Percentiles rank a stretch among this genome's conserved stretches.
phyloP scores from a whole-genome alignment of 2,113 vertebrate species.

The Mirounga angustirostris region DNA sequence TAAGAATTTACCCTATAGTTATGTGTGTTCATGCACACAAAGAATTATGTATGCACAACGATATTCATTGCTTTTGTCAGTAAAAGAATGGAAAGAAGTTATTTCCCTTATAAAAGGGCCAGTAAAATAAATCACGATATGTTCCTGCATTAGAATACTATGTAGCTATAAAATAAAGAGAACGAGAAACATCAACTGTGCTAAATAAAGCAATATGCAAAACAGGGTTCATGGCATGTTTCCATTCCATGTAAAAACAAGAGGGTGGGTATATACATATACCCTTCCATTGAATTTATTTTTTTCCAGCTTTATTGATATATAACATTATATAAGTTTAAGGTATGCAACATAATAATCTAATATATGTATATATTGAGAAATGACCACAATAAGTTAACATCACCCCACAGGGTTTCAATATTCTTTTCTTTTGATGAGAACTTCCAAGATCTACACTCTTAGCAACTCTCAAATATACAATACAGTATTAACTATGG shows the following conservation, averaged over 20 bases:
- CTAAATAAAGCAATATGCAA: conserved; percentile 8
- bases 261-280: accelerated
- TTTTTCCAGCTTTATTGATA: background rate
- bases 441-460: background rate
- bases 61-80: background rate
- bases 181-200: background rate
- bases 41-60: background rate
- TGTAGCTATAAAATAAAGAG: background rate
- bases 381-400: background rate
- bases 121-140: background rate
- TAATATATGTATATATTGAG: background rate
- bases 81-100: background rate
- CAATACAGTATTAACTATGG: background rate
- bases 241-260: background rate
- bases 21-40: too few relatives aligned
- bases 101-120: background rate
- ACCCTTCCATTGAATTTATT: background rate
- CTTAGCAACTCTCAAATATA: background rate
- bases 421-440: background rate
- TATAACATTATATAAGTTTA: background rate
- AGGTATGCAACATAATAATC: background rate
- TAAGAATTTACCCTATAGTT: background rate
- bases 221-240: background rate
- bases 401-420: background rate
- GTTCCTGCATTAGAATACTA: background rate